Percentiles rank a stretch among this genome's conserved stretches.
These are phyloP conservation scores for Pseudopodoces humilis DNA, from an alignment of 2,113 vertebrate species.

Conservation along the genomic window DNA sequence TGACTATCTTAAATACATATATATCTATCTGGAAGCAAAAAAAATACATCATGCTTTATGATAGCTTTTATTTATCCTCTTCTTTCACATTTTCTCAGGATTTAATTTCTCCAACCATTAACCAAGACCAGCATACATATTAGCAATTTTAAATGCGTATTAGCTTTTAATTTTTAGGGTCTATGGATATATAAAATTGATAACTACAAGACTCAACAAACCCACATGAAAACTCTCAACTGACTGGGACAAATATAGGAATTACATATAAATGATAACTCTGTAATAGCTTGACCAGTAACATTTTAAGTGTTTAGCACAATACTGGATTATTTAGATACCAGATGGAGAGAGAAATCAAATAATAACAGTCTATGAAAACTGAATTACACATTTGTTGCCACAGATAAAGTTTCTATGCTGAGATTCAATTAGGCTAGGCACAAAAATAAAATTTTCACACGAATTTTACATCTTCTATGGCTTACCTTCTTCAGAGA, in stretches of 20 bases:
- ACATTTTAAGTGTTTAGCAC: not conserved
- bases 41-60: rapidly evolving
- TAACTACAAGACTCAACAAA: not conserved
- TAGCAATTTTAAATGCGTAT: not conserved
- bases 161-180: not conserved
- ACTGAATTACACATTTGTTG: not conserved
- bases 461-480: not conserved
- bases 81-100: not conserved
- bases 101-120: not conserved
- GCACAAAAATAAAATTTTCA: not conserved
- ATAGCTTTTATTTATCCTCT: not conserved
- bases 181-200: not conserved
- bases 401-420: not conserved
- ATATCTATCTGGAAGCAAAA: not conserved
- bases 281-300: not conserved
- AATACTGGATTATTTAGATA: not conserved
- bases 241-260: not conserved
- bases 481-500: constrained; percentile 88
- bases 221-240: not conserved
- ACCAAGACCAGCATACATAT: not conserved
- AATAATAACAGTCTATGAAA: not conserved
- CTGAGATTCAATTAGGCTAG: not conserved
- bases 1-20: not conserved
- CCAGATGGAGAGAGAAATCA: not conserved
- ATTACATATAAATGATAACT: not conserved